Conservation (phyloP, 2,888 invertebrate species). For the Stictocephala bisonia region DNA sequence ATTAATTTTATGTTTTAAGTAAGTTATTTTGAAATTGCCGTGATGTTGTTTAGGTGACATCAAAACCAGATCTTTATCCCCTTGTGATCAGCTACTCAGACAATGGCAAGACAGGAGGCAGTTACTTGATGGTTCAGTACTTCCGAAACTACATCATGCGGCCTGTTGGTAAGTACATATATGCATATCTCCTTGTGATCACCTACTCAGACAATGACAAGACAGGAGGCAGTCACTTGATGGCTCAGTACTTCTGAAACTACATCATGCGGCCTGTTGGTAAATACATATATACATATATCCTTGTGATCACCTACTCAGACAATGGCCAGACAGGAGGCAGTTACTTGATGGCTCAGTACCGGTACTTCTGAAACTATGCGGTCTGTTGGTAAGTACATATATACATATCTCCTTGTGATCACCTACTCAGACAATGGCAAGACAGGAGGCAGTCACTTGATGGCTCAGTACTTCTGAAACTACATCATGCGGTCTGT, state of each 20-base stretch:
- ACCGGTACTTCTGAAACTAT: conserved; percentile 86
- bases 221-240: too few species aligned
- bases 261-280: too few species aligned
- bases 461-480: too few species aligned
- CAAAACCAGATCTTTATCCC: conserved; percentile 87
- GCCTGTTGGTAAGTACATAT: conserved; percentile 70
- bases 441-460: too few species aligned
- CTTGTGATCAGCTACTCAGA: conserved; percentile 83
- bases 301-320: too few species aligned
- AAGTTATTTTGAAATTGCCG: not conserved
- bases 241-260: too few species aligned
- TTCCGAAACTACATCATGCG: conserved; percentile 82
- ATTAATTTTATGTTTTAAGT: not conserved
- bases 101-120: conserved; percentile 73
- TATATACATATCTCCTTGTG: too few species aligned
- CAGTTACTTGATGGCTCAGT: too few species aligned
- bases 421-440: too few species aligned
- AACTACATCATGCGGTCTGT: too few species aligned
- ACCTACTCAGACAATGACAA: too few species aligned
- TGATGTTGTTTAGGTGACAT: conserved; percentile 74
- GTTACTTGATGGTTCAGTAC: conserved; percentile 87
- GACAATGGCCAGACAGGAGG: conserved; percentile 72
- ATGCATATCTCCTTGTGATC: conserved; percentile 81
- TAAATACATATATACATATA: conserved; percentile 88
- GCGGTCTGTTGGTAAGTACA: too few species aligned